Percentiles rank a stretch among this genome's conserved stretches.
phyloP scores from a whole-genome alignment of 2,797 vertebrate species.

The Tenualosa ilisha region DNA sequence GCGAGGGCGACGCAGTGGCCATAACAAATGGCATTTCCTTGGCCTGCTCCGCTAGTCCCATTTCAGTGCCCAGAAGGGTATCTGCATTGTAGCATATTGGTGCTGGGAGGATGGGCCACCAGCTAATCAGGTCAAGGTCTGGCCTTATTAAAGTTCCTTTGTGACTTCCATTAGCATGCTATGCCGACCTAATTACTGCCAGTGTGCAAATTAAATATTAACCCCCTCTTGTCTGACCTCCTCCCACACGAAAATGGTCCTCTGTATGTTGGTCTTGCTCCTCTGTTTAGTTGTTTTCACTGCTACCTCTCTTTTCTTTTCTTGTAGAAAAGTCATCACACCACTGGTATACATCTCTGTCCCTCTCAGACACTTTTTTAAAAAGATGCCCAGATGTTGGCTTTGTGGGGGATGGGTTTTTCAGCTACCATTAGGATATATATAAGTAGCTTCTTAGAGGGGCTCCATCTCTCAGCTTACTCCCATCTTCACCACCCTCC shows the following conservation, averaged over 20 bases:
- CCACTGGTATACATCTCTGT: too few species aligned
- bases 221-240: neutral
- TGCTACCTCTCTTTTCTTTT: neutral
- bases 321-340: neutral
- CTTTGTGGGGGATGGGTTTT: neutral
- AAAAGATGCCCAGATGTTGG: neutral
- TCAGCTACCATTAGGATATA: neutral
- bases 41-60: neutral
- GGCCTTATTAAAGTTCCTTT: slow-evolving; percentile 15
- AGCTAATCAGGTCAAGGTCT: slow-evolving; percentile 23
- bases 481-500: neutral
- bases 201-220: slow-evolving; percentile 15
- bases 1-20: too few species aligned
- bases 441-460: neutral
- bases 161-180: slow-evolving; percentile 1
- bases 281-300: neutral
- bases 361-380: neutral
- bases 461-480: neutral
- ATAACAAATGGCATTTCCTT: slow-evolving; percentile 5
- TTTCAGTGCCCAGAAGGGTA: neutral
- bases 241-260: neutral
- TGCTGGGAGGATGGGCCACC: slow-evolving; percentile 1
- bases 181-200: neutral
- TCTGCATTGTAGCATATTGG: slow-evolving; percentile 17
- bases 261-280: neutral